Conservation (phyloP, 2,113 vertebrate genomes). For the Ramphastos sulfuratus region DNA sequence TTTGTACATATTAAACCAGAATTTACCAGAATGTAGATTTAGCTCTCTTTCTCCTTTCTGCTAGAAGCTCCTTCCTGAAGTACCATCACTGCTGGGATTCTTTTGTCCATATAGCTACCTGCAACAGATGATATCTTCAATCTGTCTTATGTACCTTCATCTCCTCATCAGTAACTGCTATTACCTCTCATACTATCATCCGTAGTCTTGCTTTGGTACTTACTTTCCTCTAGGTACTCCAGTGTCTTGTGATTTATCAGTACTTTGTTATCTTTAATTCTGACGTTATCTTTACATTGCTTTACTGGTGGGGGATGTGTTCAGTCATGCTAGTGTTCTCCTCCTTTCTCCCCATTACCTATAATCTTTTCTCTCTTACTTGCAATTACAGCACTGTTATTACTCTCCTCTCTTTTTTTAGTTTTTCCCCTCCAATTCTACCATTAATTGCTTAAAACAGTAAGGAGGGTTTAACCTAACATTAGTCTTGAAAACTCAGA, state of each 20-base stretch:
- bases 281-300: background rate
- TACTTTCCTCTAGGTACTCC: background rate
- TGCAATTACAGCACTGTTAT: background rate
- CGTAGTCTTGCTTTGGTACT: background rate
- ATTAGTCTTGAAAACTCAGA: background rate
- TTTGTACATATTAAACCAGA: background rate
- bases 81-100: background rate
- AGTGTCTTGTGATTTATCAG: background rate
- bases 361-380: background rate
- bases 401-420: background rate
- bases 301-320: fast-evolving
- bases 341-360: background rate
- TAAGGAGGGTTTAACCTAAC: background rate
- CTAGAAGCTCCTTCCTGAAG: background rate
- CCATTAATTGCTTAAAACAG: background rate
- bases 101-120: background rate
- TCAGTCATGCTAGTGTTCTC: background rate
- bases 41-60: background rate
- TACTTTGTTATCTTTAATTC: background rate
- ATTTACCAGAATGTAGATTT: background rate
- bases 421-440: background rate
- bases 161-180: background rate
- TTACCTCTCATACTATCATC: background rate
- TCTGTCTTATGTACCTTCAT: background rate
- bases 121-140: background rate